Evolutionary conservation across 1,140 invertebrate genomes (phyloP), one percentile per base, ranked within the genome.

Genomic region (Drosophila tristis): DNA sequence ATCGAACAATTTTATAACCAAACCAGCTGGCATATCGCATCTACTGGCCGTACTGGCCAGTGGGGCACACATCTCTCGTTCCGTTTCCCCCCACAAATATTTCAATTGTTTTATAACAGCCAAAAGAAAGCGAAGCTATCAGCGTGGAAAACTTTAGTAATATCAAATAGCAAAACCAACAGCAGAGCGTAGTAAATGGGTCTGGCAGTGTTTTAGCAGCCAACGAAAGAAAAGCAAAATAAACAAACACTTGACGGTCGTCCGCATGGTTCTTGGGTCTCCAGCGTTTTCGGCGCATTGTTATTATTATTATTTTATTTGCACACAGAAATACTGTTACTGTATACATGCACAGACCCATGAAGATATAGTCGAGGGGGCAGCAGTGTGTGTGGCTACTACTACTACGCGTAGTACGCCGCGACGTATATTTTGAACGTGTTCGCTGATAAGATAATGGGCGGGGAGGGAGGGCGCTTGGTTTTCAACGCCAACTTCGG

Each of bases 221-320:
- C 20, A 20, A 20, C 23, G 6, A 16, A 44, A 35, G 42, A 76
- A 78, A 65, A 71, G 59, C 80, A 79, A 84, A 84, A 79, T 47
- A 79, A 84, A 73, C 58, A 47, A 77, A 68, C 77, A 80, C 81
- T 80, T 74, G 81, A 78, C 60, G 81, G 35, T 13, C 35, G 35
- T 9, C 8, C 80, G 55, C 84, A 61, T 85, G 81, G 65, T 66
- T 80, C 56, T 61, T 51, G 48, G 55, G 25, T 43, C 43, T 54
- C 45, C 23, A 44, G 48, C 59, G 50, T 62, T 80, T 86, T 85
- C 65, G 77, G 80, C 73, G 73, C 60, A 81, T 84, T 84, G 79
- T 78, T 84, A 77, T 85, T 84, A 77, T 85, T 85, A 80, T 80
- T 86, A 76, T 76, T 85, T 63, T 58, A 66, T 50, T 72, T 67